Percentiles rank a stretch among this genome's conserved stretches.
Conservation (phyloP, 2,888 invertebrate species). For the Nomada fucata region DNA sequence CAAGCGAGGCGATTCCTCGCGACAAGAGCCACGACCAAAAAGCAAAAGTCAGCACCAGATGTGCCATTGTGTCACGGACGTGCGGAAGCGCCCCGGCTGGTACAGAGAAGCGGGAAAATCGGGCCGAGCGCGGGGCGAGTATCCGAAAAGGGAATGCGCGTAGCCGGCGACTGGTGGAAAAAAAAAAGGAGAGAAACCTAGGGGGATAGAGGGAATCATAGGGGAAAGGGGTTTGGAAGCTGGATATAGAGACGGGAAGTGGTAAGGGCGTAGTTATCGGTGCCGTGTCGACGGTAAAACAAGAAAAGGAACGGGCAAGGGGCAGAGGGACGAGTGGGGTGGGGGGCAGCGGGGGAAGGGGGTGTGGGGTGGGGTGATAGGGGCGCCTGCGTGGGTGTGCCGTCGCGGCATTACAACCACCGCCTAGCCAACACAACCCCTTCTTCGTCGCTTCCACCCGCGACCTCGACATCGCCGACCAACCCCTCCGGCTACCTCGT, state of each 20-base stretch:
- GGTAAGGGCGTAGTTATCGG: conserved; percentile 48
- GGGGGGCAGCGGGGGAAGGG: background rate
- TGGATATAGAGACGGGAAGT: background rate
- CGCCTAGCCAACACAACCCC: conserved; percentile 58
- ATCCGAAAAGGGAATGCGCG: conserved; percentile 33
- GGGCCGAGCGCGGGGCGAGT: conserved; percentile 18
- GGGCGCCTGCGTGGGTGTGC: conserved; percentile 77
- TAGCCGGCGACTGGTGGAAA: conserved; percentile 12
- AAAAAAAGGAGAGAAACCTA: background rate
- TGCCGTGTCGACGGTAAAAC: conserved; percentile 41
- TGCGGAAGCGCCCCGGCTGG: conserved; percentile 37
- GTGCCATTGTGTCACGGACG: conserved; percentile 70
- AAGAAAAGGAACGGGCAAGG: conserved; percentile 18
- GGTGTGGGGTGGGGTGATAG: conserved; percentile 70
- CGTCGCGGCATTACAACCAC: conserved; percentile 78
- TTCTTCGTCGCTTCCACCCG: conserved; percentile 44
- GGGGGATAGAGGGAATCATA: conserved; percentile 3
- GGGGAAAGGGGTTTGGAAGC: background rate
- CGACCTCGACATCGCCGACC: conserved; percentile 62
- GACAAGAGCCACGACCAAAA: conserved; percentile 52
- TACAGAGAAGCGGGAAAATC: conserved; percentile 35
- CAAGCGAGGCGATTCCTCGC: conserved; percentile 46
- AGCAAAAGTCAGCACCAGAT: conserved; percentile 65
- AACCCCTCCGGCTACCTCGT: conserved; percentile 70
- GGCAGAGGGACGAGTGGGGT: background rate